Evolutionary conservation across 2,888 invertebrate species (phyloP), one percentile per base, ranked within the genome.

Genomic region (Drosophila mimica): DNA sequence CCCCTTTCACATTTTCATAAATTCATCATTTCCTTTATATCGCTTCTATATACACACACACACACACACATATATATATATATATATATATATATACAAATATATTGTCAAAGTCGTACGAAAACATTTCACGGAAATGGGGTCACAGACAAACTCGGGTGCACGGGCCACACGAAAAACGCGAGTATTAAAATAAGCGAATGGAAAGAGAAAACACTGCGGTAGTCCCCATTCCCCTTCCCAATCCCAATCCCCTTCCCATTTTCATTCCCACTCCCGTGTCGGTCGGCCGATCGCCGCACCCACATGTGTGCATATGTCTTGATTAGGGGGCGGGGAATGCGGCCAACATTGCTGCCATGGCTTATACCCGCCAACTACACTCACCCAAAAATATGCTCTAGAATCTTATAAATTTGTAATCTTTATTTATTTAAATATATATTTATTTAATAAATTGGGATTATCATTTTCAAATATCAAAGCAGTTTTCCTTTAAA

Each of bases 81-180:
- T 28, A 51, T 33, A 20, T 51, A 25, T 54, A 52, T 58, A 64
- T n/a, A 74, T 38, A 74, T 2, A 28, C 17, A 61, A 68, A 61
- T 70, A 57, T 83, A 76, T 83, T 83, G 86, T 83, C 83, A 80
- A 78, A 79, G 74, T 66, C 66, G 76, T 53, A 69, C 65, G 72
- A 81, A 85, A 88, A 84, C 88, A 86, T 86, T 86, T 86, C 74
- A 84, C 68, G 77, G 76, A 89, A 86, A 84, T 84, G 85, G 89
- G 85, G 85, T 86, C 85, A 86, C 84, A 40, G 20, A 36, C 86
- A 79, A 70, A 77, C 69, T 69, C 77, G 80, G 81, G 71, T 80
- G 81, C 77, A 74, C 76, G 79, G 74, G 72, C 68, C 78, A 71
- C 38, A 64, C 63, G 58, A 73, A 77, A 76, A 73, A 69, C 46